Evolutionary conservation across 2,113 vertebrate genomes (phyloP), one percentile per base, ranked within the genome.

Genomic region (Regulus satrapa): DNA sequence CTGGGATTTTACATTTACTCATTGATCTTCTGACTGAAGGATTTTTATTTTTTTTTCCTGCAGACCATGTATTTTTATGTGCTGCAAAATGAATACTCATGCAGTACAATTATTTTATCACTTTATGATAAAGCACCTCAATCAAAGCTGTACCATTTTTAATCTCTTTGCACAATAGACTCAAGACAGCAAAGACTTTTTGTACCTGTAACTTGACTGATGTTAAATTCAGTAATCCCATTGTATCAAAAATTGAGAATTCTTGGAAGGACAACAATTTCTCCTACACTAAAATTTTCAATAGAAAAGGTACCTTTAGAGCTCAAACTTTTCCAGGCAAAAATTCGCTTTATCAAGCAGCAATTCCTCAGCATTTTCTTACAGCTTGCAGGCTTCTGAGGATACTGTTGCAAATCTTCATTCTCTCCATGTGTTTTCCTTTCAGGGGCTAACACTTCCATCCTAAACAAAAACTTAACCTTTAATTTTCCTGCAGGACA

Each of bases 331-430:
- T 98, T 98, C 98, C 98, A 98, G 91, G 98, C 97, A 94, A 98
- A 95, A 95, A 99, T 96, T 82, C 97, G 91, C 18, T 98, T 98
- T 91, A 98, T 96, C 96, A 98, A 96, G 92, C 98, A 98, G 98
- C 98, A 99, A 96, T 98, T 98, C 79, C 98, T 97, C 92, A 98
- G 96, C n/a, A 98, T 92, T 96, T 98, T 98, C 92, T 96, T 98
- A 86, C 98, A 98, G 95, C 98, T 97, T 82, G 97, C 96, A 55
- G 97, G 94, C 71, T 98, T 98, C 96, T 98, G 98, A 67, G 95
- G 96, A 77, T 97, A 94, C 63, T 98, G 94, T 88, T 97, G 97
- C 91, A 98, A 85, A 89, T 98, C 97, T 85, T 98, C 97, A 67
- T 96, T 98, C 94, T 97, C 97, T 93, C 97, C 92, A 45, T 82